Percentiles rank a stretch among this genome's conserved stretches.
Conservation (phyloP, 2,888 invertebrate species). For the Hoplodrina ambigua region DNA sequence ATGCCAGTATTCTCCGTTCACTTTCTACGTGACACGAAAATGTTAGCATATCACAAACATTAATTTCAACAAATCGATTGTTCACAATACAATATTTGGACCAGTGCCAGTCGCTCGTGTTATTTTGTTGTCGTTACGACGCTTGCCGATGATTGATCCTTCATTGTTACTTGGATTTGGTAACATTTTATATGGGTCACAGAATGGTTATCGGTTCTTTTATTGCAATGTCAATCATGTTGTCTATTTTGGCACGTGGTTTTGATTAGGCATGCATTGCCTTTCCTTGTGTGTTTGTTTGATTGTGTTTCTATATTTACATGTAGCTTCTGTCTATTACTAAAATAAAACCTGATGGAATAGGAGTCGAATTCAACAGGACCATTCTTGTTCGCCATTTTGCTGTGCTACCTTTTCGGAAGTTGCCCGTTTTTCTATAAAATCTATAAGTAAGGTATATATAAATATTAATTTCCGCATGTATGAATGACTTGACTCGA, state of each 20-base stretch:
- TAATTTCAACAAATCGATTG: constrained; percentile 58
- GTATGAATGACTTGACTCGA: too few species aligned
- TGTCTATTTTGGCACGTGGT: constrained; percentile 8
- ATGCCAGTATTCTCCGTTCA: constrained; percentile 52
- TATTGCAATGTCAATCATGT: constrained; percentile 29
- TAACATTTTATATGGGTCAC: constrained; percentile 57
- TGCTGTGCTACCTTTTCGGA: too few species aligned
- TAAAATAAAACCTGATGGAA: too few species aligned
- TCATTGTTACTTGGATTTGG: constrained; percentile 60
- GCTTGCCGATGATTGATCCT: constrained; percentile 54
- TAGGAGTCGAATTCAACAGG: too few species aligned
- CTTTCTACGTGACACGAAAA: constrained; percentile 62
- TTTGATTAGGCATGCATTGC: neutral
- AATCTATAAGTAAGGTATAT: too few species aligned
- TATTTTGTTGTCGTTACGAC: constrained; percentile 59
- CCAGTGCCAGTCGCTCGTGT: constrained; percentile 51
- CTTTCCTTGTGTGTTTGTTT: neutral
- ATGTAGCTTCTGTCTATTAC: neutral
- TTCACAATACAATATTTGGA: constrained; percentile 61
- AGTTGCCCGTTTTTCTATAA: too few species aligned
- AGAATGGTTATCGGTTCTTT: constrained; percentile 46
- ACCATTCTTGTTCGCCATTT: too few species aligned
- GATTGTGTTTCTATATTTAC: neutral
- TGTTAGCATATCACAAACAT: constrained; percentile 48
- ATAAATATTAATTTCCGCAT: too few species aligned